A percentile compares a stretch with the other conserved stretches of the same genome.
These are phyloP conservation scores for Pachypsylla venusta DNA, from an alignment of 1,140 invertebrate genomes.

Conservation along the genomic window DNA sequence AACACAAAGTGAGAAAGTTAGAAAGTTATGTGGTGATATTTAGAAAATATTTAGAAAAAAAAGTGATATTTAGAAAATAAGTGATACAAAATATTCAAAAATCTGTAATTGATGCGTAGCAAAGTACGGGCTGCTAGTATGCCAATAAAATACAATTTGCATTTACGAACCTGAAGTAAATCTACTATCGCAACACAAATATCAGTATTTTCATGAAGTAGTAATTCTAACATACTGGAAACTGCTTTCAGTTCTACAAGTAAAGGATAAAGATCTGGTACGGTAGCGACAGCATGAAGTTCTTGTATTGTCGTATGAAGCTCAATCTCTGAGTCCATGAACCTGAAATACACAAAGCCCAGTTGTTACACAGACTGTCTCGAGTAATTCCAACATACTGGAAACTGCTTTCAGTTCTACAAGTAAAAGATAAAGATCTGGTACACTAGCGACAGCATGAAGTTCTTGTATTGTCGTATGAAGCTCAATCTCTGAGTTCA, in stretches of 20 bases:
- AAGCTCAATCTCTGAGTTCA: constrained; percentile 96
- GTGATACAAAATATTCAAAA: background rate
- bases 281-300: constrained; percentile 84
- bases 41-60: too few relatives aligned
- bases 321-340: constrained; percentile 98
- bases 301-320: constrained; percentile 84
- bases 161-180: constrained; percentile 46
- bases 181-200: constrained; percentile 68
- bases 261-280: constrained; percentile 85
- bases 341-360: too few relatives aligned
- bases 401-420: constrained; percentile 79
- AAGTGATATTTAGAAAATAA: background rate
- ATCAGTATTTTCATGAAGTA: constrained; percentile 95
- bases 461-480: constrained; percentile 86
- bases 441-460: constrained; percentile 85
- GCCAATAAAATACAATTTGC: background rate
- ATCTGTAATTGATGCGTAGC: background rate
- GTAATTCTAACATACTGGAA: constrained; percentile 76
- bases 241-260: constrained; percentile 79
- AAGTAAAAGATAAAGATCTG: constrained; percentile 83
- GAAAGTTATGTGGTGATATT: too few relatives aligned
- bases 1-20: too few relatives aligned
- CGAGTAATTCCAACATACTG: constrained; percentile 82
- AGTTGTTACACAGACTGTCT: too few relatives aligned
- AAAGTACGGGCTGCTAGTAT: background rate